Conservation (phyloP, 2,797 vertebrate species). For the Enteromius unitaeniatus region DNA sequence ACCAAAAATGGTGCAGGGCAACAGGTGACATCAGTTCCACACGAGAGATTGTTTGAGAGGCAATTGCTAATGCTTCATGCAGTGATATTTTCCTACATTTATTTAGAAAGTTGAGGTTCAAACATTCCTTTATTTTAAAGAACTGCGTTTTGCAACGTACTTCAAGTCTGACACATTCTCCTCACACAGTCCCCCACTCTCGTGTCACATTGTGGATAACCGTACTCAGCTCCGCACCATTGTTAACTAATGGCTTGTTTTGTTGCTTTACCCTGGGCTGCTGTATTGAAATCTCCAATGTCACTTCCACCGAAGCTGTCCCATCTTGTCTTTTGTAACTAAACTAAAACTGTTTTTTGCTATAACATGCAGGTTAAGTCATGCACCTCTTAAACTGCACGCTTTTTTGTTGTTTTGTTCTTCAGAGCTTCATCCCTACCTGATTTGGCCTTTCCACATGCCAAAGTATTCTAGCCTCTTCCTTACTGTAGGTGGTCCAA, state of each 20-base stretch:
- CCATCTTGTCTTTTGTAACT: conserved; percentile 36
- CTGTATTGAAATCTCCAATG: conserved; percentile 46
- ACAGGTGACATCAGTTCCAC: conserved; percentile 11
- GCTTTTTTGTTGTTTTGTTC: conserved; percentile 34
- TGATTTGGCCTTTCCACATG: conserved; percentile 76
- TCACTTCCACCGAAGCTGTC: conserved; percentile 41
- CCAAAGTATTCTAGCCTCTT: conserved; percentile 93
- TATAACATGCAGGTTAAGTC: conserved; percentile 49
- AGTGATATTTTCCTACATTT: neutral
- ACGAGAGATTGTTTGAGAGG: neutral
- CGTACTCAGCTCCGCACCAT: conserved; percentile 46
- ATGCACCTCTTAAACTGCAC: conserved; percentile 52
- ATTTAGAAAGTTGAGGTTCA: neutral
- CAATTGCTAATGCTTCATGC: conserved; percentile 14
- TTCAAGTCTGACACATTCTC: neutral
- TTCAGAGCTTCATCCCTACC: conserved; percentile 57
- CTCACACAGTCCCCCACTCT: conserved; percentile 25
- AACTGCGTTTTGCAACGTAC: neutral
- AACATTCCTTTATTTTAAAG: neutral
- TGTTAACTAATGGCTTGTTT: conserved; percentile 55
- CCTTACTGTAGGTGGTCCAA: conserved; percentile 88
- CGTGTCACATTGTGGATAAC: conserved; percentile 21
- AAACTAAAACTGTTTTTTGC: conserved; percentile 51
- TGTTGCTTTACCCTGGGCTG: conserved; percentile 50
- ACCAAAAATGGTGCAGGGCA: conserved; percentile 5